phyloP scores from a whole-genome alignment of 2,888 invertebrate genomes.

The Leptopilina drosophilae region DNA sequence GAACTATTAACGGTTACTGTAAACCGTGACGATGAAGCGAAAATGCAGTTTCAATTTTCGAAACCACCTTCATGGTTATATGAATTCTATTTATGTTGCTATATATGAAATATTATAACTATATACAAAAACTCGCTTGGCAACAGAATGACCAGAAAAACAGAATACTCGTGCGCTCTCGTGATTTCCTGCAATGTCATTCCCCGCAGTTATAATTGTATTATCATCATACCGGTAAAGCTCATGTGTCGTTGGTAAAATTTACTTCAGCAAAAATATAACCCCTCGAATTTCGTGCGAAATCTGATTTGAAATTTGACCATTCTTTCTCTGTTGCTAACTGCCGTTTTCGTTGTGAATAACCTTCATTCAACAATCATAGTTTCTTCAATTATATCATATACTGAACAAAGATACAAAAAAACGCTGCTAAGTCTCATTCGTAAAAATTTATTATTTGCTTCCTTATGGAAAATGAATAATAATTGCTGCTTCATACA shows the following conservation, averaged over 20 bases:
- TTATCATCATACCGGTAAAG: neutral
- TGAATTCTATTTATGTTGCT: neutral
- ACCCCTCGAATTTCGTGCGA: neutral
- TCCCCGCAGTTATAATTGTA: neutral
- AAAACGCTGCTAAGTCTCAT: too few relatives aligned
- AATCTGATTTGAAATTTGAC: too few relatives aligned
- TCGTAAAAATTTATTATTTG: too few relatives aligned
- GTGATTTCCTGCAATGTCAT: constrained; percentile 19
- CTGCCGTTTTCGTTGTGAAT: too few relatives aligned
- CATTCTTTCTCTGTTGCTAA: too few relatives aligned
- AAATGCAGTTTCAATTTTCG: constrained; percentile 24
- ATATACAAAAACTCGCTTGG: neutral
- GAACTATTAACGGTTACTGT: constrained; percentile 46
- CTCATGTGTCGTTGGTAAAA: constrained; percentile 8
- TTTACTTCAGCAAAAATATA: constrained; percentile 4
- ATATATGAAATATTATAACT: neutral
- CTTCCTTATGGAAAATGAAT: too few relatives aligned
- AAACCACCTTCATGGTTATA: constrained; percentile 21
- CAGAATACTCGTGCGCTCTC: neutral
- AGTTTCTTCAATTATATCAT: neutral
- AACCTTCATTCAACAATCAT: too few relatives aligned
- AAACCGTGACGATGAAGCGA: constrained; percentile 46
- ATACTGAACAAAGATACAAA: too few relatives aligned
- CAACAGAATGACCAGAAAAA: constrained; percentile 14
- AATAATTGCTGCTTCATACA: too few relatives aligned